Conservation (phyloP, 2,888 invertebrate genomes). For the Erebia epiphron region DNA sequence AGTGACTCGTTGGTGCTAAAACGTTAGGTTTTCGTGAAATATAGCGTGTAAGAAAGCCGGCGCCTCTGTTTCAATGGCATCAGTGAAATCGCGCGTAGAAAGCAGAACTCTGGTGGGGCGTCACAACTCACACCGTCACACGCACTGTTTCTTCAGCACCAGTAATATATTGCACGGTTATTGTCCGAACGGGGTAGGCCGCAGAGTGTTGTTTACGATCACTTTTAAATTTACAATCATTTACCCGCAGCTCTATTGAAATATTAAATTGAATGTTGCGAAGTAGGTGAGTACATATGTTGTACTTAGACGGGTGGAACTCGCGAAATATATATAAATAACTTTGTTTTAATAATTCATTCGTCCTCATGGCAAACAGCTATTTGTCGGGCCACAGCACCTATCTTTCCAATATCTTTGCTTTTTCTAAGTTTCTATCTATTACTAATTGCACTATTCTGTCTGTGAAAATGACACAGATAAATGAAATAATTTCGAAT, state of each 20-base stretch:
- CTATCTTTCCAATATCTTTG: too few relatives aligned
- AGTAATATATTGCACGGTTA: slow-evolving; percentile 47
- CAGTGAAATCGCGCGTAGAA: slow-evolving; percentile 82
- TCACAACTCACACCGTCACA: slow-evolving; percentile 61
- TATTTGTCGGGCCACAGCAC: too few relatives aligned
- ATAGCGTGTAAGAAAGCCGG: slow-evolving; percentile 64
- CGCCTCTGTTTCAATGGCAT: slow-evolving; percentile 45
- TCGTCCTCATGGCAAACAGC: too few relatives aligned
- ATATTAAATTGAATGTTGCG: not conserved
- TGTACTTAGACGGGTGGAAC: not conserved
- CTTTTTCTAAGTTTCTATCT: too few relatives aligned
- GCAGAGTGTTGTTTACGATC: not conserved
- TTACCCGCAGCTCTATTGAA: not conserved
- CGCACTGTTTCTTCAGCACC: slow-evolving; percentile 55
- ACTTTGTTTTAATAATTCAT: too few relatives aligned
- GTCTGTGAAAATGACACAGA: too few relatives aligned
- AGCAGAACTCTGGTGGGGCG: slow-evolving; percentile 77
- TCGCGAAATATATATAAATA: too few relatives aligned
- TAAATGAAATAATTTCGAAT: too few relatives aligned
- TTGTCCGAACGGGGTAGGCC: slow-evolving; percentile 13
- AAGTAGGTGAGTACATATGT: not conserved
- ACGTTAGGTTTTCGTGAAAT: slow-evolving; percentile 65
- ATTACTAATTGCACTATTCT: too few relatives aligned
- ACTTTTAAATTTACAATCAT: slow-evolving; percentile 8
- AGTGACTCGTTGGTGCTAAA: slow-evolving; percentile 53